phyloP scores from a whole-genome alignment of 2,888 invertebrate species.

The Ceraclea dissimilis region DNA sequence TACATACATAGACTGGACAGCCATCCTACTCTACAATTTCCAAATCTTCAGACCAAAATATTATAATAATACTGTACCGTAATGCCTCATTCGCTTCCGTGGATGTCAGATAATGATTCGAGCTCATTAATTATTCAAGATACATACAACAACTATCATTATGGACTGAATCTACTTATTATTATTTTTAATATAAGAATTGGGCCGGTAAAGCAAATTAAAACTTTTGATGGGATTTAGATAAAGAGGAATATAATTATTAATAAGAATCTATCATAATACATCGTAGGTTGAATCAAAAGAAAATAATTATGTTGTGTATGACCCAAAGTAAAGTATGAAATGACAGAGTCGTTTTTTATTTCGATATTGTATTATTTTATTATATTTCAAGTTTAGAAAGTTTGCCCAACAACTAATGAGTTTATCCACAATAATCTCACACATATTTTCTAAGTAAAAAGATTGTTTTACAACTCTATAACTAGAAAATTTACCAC shows the following conservation, averaged over 20 bases:
- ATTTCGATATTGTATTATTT: too few species aligned
- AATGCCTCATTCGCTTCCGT: conserved; percentile 17
- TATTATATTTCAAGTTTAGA: too few species aligned
- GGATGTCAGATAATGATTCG: conserved; percentile 12
- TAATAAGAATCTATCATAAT: conserved; percentile 1
- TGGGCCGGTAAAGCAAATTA: conserved; percentile 20
- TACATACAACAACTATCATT: neutral
- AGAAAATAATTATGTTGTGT: neutral
- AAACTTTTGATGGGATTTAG: conserved; percentile 17
- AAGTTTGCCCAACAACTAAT: too few species aligned
- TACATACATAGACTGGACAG: too few species aligned
- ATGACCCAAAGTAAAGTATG: too few species aligned
- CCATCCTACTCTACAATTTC: too few species aligned
- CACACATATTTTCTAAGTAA: too few species aligned
- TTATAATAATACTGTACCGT: neutral
- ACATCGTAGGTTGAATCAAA: neutral
- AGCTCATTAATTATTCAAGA: conserved; percentile 21
- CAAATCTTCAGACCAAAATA: neutral
- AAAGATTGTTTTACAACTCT: too few species aligned
- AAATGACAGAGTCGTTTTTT: too few species aligned
- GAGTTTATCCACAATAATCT: too few species aligned
- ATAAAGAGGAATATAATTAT: conserved; percentile 15
- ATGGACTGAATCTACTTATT: neutral
- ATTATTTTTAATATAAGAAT: conserved; percentile 5
- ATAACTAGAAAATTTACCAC: too few species aligned